These are phyloP conservation scores for Penelope pileata DNA, from an alignment of 2,113 vertebrate genomes.

Conservation along the genomic window DNA sequence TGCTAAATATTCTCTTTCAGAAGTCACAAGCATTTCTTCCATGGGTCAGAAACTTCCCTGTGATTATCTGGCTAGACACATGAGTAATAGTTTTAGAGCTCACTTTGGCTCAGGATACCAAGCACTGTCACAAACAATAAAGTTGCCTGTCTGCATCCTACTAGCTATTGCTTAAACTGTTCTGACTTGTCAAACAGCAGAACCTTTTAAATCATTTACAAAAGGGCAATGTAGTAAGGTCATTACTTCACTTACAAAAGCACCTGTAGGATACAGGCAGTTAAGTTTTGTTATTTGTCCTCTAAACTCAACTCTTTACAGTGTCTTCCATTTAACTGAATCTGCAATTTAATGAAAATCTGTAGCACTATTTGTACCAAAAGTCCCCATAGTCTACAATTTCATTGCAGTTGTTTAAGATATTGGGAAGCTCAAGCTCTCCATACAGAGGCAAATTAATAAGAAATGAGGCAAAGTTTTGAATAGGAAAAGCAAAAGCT, in stretches of 20 bases:
- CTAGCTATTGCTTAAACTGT: conserved; percentile 10
- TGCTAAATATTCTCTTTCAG: not conserved
- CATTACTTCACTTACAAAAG: not conserved
- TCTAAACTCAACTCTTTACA: not conserved
- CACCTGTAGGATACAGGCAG: not conserved
- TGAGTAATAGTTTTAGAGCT: not conserved
- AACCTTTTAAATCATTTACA: conserved; percentile 12
- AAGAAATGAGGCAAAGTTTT: not conserved
- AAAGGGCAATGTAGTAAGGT: not conserved
- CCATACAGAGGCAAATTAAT: not conserved
- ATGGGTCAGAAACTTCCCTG: not conserved
- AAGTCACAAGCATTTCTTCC: conserved; percentile 11
- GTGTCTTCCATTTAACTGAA: not conserved
- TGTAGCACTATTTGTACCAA: not conserved
- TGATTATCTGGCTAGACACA: conserved; percentile 17
- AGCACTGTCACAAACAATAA: conserved; percentile 27
- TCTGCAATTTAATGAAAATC: not conserved
- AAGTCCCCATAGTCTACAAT: not conserved
- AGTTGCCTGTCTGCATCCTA: not conserved
- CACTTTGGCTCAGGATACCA: not conserved
- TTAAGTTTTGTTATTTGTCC: not conserved
- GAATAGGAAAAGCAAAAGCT: not conserved
- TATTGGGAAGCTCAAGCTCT: not conserved
- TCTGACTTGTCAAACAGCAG: not conserved
- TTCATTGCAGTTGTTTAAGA: not conserved